Conservation (phyloP, 2,888 invertebrate genomes). For the Bellardia bayeri region DNA sequence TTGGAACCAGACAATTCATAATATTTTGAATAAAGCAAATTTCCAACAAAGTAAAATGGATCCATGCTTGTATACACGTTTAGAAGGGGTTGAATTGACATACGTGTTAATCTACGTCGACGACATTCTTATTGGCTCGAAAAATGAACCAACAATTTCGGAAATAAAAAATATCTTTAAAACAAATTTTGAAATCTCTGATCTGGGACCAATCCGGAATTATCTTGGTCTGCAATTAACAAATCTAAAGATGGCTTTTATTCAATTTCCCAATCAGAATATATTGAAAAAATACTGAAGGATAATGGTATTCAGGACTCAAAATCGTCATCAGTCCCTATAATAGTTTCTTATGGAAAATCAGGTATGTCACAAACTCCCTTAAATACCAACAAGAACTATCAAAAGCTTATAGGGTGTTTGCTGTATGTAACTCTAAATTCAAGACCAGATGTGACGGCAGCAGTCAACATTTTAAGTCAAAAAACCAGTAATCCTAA, state of each 20-base stretch:
- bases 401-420: neutral
- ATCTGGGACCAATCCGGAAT: conserved; percentile 11
- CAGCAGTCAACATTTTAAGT: conserved; percentile 20
- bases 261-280: neutral
- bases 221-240: neutral
- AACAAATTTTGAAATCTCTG: conserved; percentile 6
- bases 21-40: neutral
- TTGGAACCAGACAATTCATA: conserved; percentile 40
- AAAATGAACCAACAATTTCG: neutral
- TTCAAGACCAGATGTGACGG: conserved; percentile 35
- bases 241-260: neutral
- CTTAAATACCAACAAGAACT: neutral
- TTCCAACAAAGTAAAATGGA: conserved; percentile 30
- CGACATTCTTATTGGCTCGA: conserved; percentile 30
- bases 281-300: too few species aligned
- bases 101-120: conserved; percentile 32
- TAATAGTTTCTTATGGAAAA: conserved; percentile 21
- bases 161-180: conserved; percentile 24
- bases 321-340: too few species aligned
- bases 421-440: conserved; percentile 23
- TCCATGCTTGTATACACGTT: conserved; percentile 18
- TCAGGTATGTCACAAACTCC: neutral
- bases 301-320: too few species aligned
- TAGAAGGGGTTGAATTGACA: conserved; percentile 32
- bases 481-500: conserved; percentile 35